Base-by-base conservation (phyloP, 2,888 invertebrate genomes). In the Geotrupes spiniger region DNA sequence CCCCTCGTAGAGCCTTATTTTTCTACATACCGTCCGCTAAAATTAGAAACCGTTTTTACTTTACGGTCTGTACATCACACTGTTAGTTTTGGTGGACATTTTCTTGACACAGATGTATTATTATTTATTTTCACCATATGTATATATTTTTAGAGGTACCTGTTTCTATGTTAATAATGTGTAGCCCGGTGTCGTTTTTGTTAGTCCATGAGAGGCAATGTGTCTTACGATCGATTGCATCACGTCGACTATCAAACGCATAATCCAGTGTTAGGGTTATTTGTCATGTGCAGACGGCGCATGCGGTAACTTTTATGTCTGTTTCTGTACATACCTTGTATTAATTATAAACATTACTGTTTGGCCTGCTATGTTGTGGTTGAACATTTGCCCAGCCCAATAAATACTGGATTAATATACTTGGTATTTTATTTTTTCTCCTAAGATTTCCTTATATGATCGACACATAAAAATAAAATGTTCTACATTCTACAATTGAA, bases 321-420 rank as follows among this genome's bases (percentile, higher is more conserved):
- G 67, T 69, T 70, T 68, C 62, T 70, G 66, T 69, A 68, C 60
- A 70, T 67, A 68, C 60, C 64, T 63, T 68, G 64, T 67, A 68
- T 64, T 64, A 61, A 65, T 65, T 66, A 68, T 63, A 63, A 60
- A 64, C 57, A 64, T 68, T 63, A 65, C 65, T 70, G 68, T 68
- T 69, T 70, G 69, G 69, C 68, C 70, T 71, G 70, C 70, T 68
- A 69, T 70, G 69, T 71, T 71, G 69, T 71, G 70, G 71, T 71
- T 70, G 63, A 70, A 71, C 69, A 66, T 61, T 65, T 70, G 60
- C 60, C 66, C 70, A 70, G 66, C 67, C 69, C 65, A 70, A 70
- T 71, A 72, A 71, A 71, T 70, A 72, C 68, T 71, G 70, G 69
- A 71, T 68, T 72, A 70, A 68, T 61, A 61, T 9, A 27, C 8